Evolutionary conservation across 92 coral and sea anemone genomes (phyloP).

Genomic region (Porites rus): DNA sequence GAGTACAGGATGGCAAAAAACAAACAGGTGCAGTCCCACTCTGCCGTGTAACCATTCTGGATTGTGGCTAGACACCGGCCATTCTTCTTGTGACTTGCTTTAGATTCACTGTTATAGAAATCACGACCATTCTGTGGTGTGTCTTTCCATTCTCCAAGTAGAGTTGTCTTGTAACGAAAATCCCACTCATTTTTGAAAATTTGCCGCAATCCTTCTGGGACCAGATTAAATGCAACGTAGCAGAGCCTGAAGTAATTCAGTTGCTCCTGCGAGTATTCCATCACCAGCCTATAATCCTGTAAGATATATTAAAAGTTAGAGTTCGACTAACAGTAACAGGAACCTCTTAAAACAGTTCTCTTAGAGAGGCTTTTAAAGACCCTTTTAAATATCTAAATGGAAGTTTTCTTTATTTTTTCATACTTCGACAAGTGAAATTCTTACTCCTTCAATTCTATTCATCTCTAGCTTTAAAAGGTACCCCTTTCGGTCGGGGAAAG

Average conservation of each 20-base stretch:
- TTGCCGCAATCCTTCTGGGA: constrained; percentile 12
- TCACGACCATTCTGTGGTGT: not conserved
- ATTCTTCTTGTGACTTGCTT: not conserved
- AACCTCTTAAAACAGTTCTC: too few relatives aligned
- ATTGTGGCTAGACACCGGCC: not conserved
- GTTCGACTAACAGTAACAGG: too few relatives aligned
- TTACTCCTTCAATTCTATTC: too few relatives aligned
- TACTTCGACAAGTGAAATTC: too few relatives aligned
- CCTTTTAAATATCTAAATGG: too few relatives aligned
- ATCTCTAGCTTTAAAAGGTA: too few relatives aligned
- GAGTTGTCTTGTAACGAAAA: not conserved
- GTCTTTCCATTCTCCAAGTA: not conserved
- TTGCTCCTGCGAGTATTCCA: not conserved
- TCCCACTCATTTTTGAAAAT: not conserved
- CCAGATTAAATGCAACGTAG: not conserved
- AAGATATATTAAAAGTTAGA: not conserved
- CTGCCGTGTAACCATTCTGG: not conserved
- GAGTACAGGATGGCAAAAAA: not conserved
- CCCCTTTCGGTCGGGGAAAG: too few relatives aligned
- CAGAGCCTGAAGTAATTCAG: not conserved
- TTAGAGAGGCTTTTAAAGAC: too few relatives aligned
- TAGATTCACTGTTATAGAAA: constrained; percentile 1
- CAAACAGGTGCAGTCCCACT: not conserved
- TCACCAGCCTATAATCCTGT: not conserved
- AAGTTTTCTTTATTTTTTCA: too few relatives aligned